Conservation (phyloP, 2,888 invertebrate species). For the Lasioglossum oenotherae region DNA sequence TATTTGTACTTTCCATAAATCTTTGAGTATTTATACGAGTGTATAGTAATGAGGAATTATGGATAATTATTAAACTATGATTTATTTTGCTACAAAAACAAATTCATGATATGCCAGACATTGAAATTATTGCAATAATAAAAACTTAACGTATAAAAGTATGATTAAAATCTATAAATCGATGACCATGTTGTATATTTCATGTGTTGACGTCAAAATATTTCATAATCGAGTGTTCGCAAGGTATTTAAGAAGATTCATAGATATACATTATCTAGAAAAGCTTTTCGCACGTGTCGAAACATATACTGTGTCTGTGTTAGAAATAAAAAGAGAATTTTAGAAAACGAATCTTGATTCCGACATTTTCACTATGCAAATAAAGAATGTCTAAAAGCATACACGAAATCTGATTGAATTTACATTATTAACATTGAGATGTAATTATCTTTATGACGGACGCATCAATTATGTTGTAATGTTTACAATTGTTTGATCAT, state of each 20-base stretch:
- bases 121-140: constrained; percentile 29
- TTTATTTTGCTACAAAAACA: constrained; percentile 9
- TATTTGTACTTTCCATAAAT: constrained; percentile 75
- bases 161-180: constrained; percentile 42
- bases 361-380: constrained; percentile 43
- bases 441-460: constrained; percentile 66
- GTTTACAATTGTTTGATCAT: constrained; percentile 65
- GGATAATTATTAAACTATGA: constrained; percentile 33
- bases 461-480: constrained; percentile 69
- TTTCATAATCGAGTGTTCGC: constrained; percentile 18
- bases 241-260: constrained; percentile 23
- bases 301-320: background rate
- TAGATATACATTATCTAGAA: constrained; percentile 2
- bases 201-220: constrained; percentile 13
- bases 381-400: constrained; percentile 60
- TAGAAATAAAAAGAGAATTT: constrained; percentile 4
- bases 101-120: constrained; percentile 33
- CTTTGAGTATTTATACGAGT: constrained; percentile 61
- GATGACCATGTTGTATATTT: constrained; percentile 32
- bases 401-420: constrained; percentile 78
- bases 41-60: constrained; percentile 54
- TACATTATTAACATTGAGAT: constrained; percentile 67
- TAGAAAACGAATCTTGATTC: constrained; percentile 28
- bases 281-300: constrained; percentile 2
- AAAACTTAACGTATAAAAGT: constrained; percentile 50